phyloP scores from a whole-genome alignment of 2,888 invertebrate species.

The Cryptus viduatorius region DNA sequence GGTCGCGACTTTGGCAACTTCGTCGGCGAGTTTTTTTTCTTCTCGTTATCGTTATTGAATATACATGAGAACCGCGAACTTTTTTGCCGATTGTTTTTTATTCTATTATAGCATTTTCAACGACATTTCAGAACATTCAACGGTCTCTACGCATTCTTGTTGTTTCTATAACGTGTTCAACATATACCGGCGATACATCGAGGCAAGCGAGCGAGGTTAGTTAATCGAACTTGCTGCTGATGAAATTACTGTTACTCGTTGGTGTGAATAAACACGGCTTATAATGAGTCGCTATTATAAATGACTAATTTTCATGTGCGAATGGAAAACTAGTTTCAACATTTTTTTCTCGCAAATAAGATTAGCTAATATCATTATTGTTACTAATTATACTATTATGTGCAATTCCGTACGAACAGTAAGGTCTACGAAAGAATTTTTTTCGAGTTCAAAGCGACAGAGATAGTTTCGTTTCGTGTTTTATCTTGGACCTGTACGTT shows the following conservation, averaged over 20 bases:
- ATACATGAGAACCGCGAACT: not conserved
- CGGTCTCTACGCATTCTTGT: not conserved
- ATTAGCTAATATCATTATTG: no score
- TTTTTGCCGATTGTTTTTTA: not conserved
- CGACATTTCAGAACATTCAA: not conserved
- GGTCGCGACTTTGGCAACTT: not conserved
- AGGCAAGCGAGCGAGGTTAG: not conserved
- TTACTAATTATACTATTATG: no score
- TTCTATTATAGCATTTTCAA: not conserved
- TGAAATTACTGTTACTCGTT: not conserved
- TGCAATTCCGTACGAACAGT: no score
- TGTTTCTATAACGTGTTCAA: not conserved
- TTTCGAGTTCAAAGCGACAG: not conserved
- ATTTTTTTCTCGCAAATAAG: no score
- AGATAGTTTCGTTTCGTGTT: not conserved
- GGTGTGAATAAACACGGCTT: no score
- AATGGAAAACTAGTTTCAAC: no score
- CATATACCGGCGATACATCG: not conserved
- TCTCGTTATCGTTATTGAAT: not conserved
- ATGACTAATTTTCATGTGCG: no score
- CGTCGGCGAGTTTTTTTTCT: not conserved
- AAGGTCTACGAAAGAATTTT: no score
- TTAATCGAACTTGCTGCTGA: not conserved
- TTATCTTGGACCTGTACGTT: slow-evolving; percentile 41
- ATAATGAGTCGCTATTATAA: no score